phyloP scores from a whole-genome alignment of 2,888 invertebrate genomes.

The Oithona nana region DNA sequence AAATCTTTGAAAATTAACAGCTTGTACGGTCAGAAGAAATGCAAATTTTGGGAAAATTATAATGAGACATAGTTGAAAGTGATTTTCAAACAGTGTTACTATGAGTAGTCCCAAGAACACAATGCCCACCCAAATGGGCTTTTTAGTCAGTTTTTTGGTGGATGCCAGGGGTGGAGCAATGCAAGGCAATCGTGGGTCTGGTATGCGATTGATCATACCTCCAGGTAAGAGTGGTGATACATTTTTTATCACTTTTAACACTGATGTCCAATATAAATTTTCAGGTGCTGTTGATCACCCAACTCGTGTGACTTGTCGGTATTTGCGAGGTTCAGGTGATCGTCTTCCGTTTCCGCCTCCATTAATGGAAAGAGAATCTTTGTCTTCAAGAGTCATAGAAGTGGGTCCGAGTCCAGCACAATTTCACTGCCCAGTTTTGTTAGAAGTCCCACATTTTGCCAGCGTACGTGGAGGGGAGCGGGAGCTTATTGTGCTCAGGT shows the following conservation, averaged over 20 bases:
- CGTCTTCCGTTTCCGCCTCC: slow-evolving; percentile 14
- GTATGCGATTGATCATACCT: slow-evolving; percentile 5
- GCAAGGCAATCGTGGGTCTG: slow-evolving; percentile 11
- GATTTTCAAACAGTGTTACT: too few species aligned
- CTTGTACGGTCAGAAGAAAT: too few species aligned
- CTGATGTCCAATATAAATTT: too few species aligned
- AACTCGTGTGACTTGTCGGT: slow-evolving; percentile 7
- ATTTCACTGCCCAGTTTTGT: slow-evolving; percentile 5
- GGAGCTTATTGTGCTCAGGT: slow-evolving; percentile 13
- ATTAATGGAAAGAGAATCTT: slow-evolving; percentile 17
- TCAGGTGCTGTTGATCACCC: slow-evolving; percentile 2
- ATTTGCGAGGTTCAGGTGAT: background rate
- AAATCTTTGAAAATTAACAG: too few species aligned
- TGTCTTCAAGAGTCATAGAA: slow-evolving; percentile 13
- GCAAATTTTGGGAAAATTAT: too few species aligned
- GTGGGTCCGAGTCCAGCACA: slow-evolving; percentile 1
- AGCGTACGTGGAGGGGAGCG: slow-evolving; percentile 5
- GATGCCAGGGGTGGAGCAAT: slow-evolving; percentile 15
- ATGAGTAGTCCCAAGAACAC: background rate
- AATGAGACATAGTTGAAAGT: too few species aligned
- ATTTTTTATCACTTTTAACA: too few species aligned
- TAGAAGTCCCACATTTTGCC: slow-evolving; percentile 17
- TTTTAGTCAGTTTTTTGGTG: slow-evolving; percentile 15
- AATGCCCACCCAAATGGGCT: background rate
- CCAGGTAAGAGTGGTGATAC: background rate